These are phyloP conservation scores for Ammodytes dubius DNA, from an alignment of 2,113 vertebrate genomes.

Conservation along the genomic window DNA sequence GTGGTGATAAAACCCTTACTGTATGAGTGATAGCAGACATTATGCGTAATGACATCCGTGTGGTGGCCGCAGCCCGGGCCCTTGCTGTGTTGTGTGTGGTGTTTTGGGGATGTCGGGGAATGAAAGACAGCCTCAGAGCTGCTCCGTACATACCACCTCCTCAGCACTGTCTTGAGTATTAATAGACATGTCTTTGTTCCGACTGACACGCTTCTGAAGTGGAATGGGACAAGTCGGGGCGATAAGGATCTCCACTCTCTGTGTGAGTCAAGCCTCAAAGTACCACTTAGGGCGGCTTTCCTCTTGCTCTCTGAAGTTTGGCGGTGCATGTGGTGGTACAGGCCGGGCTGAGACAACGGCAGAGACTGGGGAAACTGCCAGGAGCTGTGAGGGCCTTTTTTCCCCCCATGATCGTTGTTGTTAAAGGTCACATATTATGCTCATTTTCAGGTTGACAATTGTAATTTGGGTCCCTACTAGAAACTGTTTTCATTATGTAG, in stretches of 20 bases:
- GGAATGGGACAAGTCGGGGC: slow-evolving; percentile 69
- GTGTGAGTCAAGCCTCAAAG: slow-evolving; percentile 80
- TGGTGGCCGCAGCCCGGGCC: slow-evolving; percentile 17
- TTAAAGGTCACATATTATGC: too few relatives aligned
- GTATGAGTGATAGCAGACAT: slow-evolving; percentile 51
- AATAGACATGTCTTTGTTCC: slow-evolving; percentile 80
- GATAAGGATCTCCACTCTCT: slow-evolving; percentile 78
- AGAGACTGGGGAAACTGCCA: slow-evolving; percentile 63
- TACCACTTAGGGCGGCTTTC: slow-evolving; percentile 74
- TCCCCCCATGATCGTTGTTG: too few relatives aligned
- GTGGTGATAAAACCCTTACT: slow-evolving; percentile 53
- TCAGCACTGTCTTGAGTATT: slow-evolving; percentile 65
- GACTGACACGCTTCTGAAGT: slow-evolving; percentile 71
- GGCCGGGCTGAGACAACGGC: slow-evolving; percentile 50
- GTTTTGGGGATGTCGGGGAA: slow-evolving; percentile 49
- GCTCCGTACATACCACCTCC: slow-evolving; percentile 63
- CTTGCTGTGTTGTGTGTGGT: slow-evolving; percentile 13
- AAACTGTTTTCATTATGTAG: too few relatives aligned
- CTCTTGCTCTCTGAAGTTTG: slow-evolving; percentile 70
- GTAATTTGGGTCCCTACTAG: too few relatives aligned
- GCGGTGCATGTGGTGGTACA: slow-evolving; percentile 18
- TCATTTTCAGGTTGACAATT: too few relatives aligned
- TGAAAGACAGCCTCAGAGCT: slow-evolving; percentile 51
- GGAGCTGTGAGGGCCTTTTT: slow-evolving; percentile 59
- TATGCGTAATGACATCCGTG: slow-evolving; percentile 56